Base-by-base conservation (phyloP, 2,797 vertebrate species). In the Lepilemur septentrionalis region DNA sequence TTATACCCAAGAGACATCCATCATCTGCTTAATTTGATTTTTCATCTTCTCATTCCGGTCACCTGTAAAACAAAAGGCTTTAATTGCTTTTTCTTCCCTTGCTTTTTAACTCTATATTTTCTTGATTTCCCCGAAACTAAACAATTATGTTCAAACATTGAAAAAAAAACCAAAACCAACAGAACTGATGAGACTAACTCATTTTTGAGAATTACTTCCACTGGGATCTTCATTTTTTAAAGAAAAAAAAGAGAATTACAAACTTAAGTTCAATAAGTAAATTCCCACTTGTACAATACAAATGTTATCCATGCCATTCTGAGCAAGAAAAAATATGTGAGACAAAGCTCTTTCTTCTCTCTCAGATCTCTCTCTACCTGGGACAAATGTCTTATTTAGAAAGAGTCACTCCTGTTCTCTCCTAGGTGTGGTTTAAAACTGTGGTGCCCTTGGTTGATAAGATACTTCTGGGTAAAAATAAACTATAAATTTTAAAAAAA, bases 1-100 rank as follows among this genome's bases (percentile, higher is more conserved):
- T 61, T 97, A 96, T 99, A 99, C 99, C 99, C 99, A 98, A 72
- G 99, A 99, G 93, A 99, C 98, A 90, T 99, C 99, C 99, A 99
- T 99, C 99, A 99, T 99, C 97, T 99, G 99, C 97, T 99, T 99
- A 89, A 99, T 99, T 75, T 99, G 98, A 97, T 96, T 98, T 97
- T 99, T 99, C 97, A 99, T 98, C 92, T 98, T 98, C 96, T 99
- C 99, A 0, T 95, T 99, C 50, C 97, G 99, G 96, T 98, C 98
- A 98, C 99, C 99, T 99, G 98, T 95, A 98, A 98, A 59, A 96
- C 61, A 96, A 97, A 98, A 72, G 3, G 3, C 8, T 92, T 92
- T 59, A 73, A 23, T 48, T 67, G 46, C 10, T 72, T 67, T 89
- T 83, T 67, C 13, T 83, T 94, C 23, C 23, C 14, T 43, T 94